Base-by-base conservation (phyloP, 2,888 invertebrate species). In the Mycalesis mineus region DNA sequence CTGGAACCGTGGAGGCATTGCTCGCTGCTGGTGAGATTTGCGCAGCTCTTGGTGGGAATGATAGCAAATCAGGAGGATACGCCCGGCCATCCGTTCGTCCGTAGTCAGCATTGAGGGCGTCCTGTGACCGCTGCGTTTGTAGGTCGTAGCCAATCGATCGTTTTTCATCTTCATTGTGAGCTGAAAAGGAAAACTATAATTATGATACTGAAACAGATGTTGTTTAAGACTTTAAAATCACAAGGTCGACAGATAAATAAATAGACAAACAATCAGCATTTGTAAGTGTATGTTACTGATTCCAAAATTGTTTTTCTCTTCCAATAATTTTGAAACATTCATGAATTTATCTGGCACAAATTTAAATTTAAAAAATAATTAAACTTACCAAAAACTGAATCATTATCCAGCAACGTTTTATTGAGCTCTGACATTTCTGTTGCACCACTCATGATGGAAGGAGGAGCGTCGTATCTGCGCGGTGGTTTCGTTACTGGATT, bases 401-500 rank as follows among this genome's bases (percentile, higher is more conserved):
- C 95, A 82, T 91, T 93, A 85, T 95, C 95, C 78, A 95, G 91
- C 68, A 96, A 90, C 65, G 94, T 96, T 77, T 94, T 93, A 78
- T 95, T 96, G 63, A 94, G 90, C 77, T 96, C 96, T 60, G 95
- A 95, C 84, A 95, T 94, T 83, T 96, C 96, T 6, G 95, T 95
- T 14, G 92, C 94, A 54, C 94, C 94, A 63, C 93, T 93, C 52
- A 92, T 92, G 17, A 93, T 92, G 6, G 94, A 93, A 9, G 92
- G 91, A 17, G 95, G 94, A 55, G 92, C 92, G 60, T 95, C 95
- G 65, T 94, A 94, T 61, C 95, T 91, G 49, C 96, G 88, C 5
- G 95, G 95, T 0, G 96, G 95, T 73, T 96, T 96, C 58, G 94
- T 94, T 14, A 96, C 94, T 0, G 96, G 96, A 83, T 96, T 96